Evolutionary conservation across 2,888 invertebrate genomes (phyloP).

Genomic region (Agrochola macilenta): DNA sequence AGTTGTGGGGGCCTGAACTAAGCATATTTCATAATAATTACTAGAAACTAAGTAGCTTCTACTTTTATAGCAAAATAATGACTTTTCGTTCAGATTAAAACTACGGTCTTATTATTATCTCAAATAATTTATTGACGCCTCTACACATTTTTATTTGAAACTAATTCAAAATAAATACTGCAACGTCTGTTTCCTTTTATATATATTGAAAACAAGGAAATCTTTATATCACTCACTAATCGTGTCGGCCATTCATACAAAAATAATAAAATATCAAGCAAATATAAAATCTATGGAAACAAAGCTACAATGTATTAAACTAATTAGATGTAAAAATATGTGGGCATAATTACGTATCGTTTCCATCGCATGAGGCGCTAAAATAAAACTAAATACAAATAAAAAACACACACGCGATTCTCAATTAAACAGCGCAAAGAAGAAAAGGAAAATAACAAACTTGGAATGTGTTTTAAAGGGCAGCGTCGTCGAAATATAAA

Average conservation of each 20-base stretch:
- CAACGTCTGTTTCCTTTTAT: background rate
- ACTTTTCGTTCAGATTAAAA: background rate
- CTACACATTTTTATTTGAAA: background rate
- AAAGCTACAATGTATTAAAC: constrained; percentile 27
- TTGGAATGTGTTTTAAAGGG: constrained; percentile 59
- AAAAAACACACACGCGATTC: constrained; percentile 47
- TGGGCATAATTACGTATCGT: constrained; percentile 31
- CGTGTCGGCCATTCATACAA: background rate
- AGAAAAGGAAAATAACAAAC: constrained; percentile 33
- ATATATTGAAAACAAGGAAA: background rate
- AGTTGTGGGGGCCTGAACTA: background rate
- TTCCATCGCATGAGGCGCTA: constrained; percentile 43
- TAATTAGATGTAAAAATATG: constrained; percentile 42
- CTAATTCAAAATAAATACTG: background rate
- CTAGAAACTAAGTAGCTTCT: background rate
- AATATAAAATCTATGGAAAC: background rate
- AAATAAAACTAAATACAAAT: constrained; percentile 49
- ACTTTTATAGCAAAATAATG: constrained; percentile 40
- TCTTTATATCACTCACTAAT: background rate
- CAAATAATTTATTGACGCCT: background rate
- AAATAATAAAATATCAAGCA: background rate
- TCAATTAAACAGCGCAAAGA: constrained; percentile 57
- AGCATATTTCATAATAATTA: constrained; percentile 8
- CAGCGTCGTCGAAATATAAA: constrained; percentile 63
- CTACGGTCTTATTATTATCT: background rate